These are phyloP conservation scores for Passerculus sandwichensis DNA, from an alignment of 2,797 vertebrate genomes.

Conservation along the genomic window DNA sequence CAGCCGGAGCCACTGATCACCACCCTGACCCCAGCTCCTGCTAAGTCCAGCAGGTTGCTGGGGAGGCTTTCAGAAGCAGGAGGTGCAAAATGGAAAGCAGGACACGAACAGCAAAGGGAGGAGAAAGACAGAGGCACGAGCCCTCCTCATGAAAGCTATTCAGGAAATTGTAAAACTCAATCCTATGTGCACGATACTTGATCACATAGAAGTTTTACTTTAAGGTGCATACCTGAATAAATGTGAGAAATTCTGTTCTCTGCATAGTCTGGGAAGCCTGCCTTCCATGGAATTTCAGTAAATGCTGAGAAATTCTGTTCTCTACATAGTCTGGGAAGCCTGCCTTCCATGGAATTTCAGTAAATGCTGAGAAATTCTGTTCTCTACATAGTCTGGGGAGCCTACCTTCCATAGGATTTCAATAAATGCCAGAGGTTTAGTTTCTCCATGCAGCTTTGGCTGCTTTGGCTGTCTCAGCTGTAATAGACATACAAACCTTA, in stretches of 20 bases:
- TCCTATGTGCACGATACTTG: not conserved
- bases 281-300: slow-evolving; percentile 3
- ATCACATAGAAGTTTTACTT: slow-evolving; percentile 22
- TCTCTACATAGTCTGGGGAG: not conserved
- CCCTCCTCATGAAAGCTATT: not conserved
- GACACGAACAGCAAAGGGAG: not conserved
- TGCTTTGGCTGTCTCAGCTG: not conserved
- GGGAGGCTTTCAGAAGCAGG: not conserved
- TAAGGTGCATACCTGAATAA: slow-evolving; percentile 19
- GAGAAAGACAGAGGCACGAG: not conserved
- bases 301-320: not conserved
- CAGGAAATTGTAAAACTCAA: slow-evolving; percentile 38
- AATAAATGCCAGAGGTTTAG: not conserved
- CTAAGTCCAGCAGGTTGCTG: slow-evolving; percentile 9
- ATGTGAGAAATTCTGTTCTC: not conserved
- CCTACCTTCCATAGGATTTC: not conserved
- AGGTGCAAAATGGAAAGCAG: not conserved
- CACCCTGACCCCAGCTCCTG: slow-evolving; percentile 37
- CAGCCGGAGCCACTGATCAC: slow-evolving; percentile 40
- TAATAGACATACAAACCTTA: not conserved
- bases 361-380: not conserved
- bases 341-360: not conserved
- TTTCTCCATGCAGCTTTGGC: not conserved
- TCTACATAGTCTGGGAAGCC: not conserved
- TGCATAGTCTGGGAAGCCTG: not conserved